Percentiles rank a stretch among this genome's conserved stretches.
These are phyloP conservation scores for Andrena chrysosceles DNA, from an alignment of 2,888 invertebrate species.

Conservation along the genomic window DNA sequence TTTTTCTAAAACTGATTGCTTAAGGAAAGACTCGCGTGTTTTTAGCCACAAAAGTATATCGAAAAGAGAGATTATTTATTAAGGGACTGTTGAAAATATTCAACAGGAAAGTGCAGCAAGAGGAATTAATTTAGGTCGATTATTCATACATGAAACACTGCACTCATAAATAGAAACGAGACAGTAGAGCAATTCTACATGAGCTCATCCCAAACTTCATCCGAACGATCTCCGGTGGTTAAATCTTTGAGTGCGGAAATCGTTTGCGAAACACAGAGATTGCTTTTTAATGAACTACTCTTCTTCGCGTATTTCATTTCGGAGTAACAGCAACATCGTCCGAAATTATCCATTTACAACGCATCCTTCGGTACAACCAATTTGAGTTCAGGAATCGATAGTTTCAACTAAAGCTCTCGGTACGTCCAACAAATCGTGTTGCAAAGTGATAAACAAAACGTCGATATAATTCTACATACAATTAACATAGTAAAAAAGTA, in stretches of 20 bases:
- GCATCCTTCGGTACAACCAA: background rate
- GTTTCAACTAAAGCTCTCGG: no score
- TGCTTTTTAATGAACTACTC: constrained; percentile 62
- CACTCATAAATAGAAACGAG: constrained; percentile 53
- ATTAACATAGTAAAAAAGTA: constrained; percentile 50
- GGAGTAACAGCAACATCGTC: background rate
- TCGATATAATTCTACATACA: no score
- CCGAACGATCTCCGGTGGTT: constrained; percentile 63
- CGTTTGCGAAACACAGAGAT: constrained; percentile 55
- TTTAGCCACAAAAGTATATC: background rate
- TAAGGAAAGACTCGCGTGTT: background rate
- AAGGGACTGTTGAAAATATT: background rate
- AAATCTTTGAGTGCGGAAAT: constrained; percentile 70
- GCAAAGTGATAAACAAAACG: no score
- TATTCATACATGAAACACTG: constrained; percentile 40
- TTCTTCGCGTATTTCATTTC: constrained; percentile 8
- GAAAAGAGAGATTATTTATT: background rate
- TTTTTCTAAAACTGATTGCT: background rate
- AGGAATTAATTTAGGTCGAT: constrained; percentile 33
- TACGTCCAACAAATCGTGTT: no score
- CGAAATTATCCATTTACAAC: constrained; percentile 6
- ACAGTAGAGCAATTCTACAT: constrained; percentile 32
- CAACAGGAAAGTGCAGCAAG: background rate
- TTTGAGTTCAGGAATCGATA: background rate
- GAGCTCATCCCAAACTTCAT: constrained; percentile 33